Evolutionary conservation across 1,140 invertebrate genomes (phyloP).

Genomic region (Lucilia cuprina): DNA sequence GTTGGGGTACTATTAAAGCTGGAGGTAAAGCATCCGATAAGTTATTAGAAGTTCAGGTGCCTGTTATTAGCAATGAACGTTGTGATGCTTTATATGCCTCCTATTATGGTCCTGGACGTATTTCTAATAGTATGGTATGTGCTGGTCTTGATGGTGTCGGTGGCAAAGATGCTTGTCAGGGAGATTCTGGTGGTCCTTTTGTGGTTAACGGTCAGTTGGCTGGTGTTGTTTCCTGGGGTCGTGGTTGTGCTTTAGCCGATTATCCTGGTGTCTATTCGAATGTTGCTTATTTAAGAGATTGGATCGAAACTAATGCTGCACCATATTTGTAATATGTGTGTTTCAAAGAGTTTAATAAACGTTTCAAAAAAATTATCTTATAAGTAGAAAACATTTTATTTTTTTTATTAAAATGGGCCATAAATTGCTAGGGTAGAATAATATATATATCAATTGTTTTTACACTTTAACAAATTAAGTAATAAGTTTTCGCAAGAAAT

Average conservation of each 20-base stretch:
- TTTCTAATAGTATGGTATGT: constrained; percentile 61
- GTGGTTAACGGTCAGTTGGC: constrained; percentile 50
- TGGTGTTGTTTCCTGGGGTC: constrained; percentile 72
- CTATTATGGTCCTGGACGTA: constrained; percentile 44
- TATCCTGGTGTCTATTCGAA: constrained; percentile 72
- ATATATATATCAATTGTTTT: too few relatives aligned
- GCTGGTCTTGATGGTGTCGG: constrained; percentile 48
- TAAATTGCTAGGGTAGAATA: neutral
- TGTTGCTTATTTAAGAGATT: constrained; percentile 55
- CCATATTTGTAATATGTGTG: constrained; percentile 40
- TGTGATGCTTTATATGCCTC: constrained; percentile 36
- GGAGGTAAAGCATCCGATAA: neutral
- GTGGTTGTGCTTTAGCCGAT: constrained; percentile 50
- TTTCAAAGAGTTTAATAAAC: neutral
- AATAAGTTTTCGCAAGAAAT: too few relatives aligned
- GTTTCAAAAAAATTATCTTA: neutral
- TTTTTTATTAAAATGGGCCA: neutral
- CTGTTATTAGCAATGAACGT: constrained; percentile 37
- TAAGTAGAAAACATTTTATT: neutral
- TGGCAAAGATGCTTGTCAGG: constrained; percentile 49
- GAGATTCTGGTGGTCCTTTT: constrained; percentile 66
- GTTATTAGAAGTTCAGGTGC: constrained; percentile 10
- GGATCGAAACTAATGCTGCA: constrained; percentile 44
- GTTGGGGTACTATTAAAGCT: constrained; percentile 16
- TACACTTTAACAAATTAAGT: too few relatives aligned